phyloP scores from a whole-genome alignment of 2,888 invertebrate genomes.

The Kryphioiulus occultus region DNA sequence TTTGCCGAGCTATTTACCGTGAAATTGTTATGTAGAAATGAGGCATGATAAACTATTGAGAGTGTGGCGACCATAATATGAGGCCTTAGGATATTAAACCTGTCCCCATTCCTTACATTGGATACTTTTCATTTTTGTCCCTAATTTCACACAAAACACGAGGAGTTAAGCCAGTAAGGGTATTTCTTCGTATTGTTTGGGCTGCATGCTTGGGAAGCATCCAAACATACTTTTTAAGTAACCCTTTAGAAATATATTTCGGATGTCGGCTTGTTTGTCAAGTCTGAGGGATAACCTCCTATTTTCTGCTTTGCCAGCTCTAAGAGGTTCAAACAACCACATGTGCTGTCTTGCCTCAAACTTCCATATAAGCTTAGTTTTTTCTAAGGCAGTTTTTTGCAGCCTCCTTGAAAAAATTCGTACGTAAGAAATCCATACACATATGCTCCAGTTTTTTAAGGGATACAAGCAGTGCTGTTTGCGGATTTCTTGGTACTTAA shows the following conservation, averaged over 20 bases:
- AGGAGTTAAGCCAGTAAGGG: not conserved
- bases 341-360: not conserved
- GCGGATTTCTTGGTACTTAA: not conserved
- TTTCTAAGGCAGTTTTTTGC: not conserved
- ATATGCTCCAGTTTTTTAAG: not conserved
- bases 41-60: not conserved
- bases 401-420: not conserved
- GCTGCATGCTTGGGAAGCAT: not conserved
- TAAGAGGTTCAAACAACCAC: not conserved
- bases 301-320: slow-evolving; percentile 14
- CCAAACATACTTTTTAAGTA: not conserved
- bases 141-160: not conserved
- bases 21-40: not conserved
- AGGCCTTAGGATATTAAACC: not conserved
- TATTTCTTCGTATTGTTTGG: not conserved
- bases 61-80: not conserved
- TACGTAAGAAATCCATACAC: not conserved
- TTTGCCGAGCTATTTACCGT: not conserved
- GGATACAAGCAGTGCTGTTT: not conserved
- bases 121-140: not conserved
- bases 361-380: not conserved
- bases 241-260: not conserved
- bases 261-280: slow-evolving; percentile 13
- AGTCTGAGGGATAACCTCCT: not conserved
- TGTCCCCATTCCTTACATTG: not conserved